Conservation (phyloP, 2,113 vertebrate genomes). For the Origma solitaria region DNA sequence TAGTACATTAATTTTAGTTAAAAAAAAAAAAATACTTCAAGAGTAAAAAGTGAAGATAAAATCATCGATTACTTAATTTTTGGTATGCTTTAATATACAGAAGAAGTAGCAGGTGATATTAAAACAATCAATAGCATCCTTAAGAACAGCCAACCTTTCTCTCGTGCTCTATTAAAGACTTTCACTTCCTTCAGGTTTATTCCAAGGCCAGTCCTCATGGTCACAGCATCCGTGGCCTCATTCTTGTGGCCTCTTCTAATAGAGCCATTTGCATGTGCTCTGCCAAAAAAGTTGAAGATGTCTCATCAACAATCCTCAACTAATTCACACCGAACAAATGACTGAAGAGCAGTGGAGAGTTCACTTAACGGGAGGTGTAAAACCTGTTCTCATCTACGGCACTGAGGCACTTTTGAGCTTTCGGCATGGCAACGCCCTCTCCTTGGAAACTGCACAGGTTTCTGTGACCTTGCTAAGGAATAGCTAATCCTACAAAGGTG, state of each 20-base stretch:
- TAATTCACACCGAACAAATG: slow-evolving; percentile 68
- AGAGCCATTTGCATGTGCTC: slow-evolving; percentile 96
- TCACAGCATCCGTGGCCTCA: slow-evolving; percentile 85
- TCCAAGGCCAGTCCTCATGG: slow-evolving; percentile 93
- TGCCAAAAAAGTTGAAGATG: slow-evolving; percentile 73
- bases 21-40: background rate
- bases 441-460: slow-evolving; percentile 39
- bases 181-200: slow-evolving; percentile 98
- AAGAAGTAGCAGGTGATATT: background rate
- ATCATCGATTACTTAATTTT: background rate
- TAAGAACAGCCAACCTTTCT: slow-evolving; percentile 87
- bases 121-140: slow-evolving; percentile 55
- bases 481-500: slow-evolving; percentile 76
- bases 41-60: background rate
- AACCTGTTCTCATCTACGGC: slow-evolving; percentile 41
- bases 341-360: slow-evolving; percentile 58
- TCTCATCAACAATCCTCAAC: slow-evolving; percentile 66
- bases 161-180: slow-evolving; percentile 91
- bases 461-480: slow-evolving; percentile 70
- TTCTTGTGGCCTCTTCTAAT: slow-evolving; percentile 92
- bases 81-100: background rate
- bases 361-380: slow-evolving; percentile 31
- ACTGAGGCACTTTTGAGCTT: slow-evolving; percentile 42
- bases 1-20: background rate
- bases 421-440: slow-evolving; percentile 59